Conservation (phyloP, 2,113 vertebrate genomes). For the Tapirus terrestris region DNA sequence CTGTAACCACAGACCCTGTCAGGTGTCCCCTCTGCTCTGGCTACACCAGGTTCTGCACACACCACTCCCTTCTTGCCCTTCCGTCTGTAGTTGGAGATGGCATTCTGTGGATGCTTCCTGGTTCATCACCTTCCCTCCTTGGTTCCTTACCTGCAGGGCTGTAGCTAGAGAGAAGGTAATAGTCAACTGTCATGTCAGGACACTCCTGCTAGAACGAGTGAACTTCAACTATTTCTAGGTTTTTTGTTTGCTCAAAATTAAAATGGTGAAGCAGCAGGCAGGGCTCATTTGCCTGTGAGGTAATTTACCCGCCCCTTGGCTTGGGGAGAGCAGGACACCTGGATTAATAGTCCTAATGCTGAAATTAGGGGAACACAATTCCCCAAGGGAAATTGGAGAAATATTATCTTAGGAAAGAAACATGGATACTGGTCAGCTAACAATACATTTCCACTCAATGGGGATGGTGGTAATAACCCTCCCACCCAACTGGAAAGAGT, state of each 20-base stretch:
- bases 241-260: neutral
- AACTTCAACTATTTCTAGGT: neutral
- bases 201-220: neutral
- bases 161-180: neutral
- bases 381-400: neutral
- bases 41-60: neutral
- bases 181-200: neutral
- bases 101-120: neutral
- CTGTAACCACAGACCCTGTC: neutral
- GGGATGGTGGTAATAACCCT: neutral
- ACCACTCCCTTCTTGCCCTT: neutral
- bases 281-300: neutral
- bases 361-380: neutral
- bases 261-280: neutral
- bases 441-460: neutral
- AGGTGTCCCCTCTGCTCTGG: neutral
- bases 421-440: neutral
- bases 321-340: neutral
- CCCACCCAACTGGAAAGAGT: neutral
- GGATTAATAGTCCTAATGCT: neutral
- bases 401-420: neutral
- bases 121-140: neutral
- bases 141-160: neutral
- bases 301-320: neutral
- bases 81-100: neutral